phyloP scores from a whole-genome alignment of 2,888 invertebrate genomes.

The Pheosia gnoma region DNA sequence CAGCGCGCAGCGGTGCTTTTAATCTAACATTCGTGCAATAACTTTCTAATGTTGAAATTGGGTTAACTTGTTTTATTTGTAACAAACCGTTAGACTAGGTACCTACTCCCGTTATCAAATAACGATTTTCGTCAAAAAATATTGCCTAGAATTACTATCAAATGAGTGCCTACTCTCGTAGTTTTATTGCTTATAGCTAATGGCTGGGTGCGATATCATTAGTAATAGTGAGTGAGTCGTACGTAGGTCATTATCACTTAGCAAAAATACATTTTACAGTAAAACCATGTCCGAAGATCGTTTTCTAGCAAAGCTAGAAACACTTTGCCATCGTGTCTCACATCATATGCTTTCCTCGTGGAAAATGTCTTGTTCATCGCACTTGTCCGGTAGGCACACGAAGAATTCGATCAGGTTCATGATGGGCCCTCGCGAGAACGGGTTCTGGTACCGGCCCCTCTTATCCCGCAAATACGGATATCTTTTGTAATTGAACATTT shows the following conservation, averaged over 20 bases:
- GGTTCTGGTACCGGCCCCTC: constrained; percentile 94
- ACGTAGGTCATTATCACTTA: background rate
- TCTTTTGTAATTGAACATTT: constrained; percentile 96
- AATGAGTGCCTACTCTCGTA: background rate
- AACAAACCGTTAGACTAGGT: constrained; percentile 6
- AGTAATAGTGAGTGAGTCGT: no score
- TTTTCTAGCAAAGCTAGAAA: constrained; percentile 20
- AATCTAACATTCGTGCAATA: constrained; percentile 4
- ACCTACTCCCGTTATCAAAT: background rate
- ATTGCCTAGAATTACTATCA: background rate
- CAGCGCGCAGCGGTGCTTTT: background rate
- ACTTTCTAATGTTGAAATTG: constrained; percentile 31
- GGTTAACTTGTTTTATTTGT: constrained; percentile 7
- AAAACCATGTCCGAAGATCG: constrained; percentile 24
- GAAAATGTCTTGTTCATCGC: constrained; percentile 89
- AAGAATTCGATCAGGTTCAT: constrained; percentile 96
- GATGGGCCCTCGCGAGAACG: constrained; percentile 94
- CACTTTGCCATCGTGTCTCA: constrained; percentile 42
- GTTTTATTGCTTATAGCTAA: background rate
- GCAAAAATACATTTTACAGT: constrained; percentile 22
- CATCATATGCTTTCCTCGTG: constrained; percentile 85
- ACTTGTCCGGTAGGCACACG: constrained; percentile 92
- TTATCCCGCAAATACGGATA: constrained; percentile 96
- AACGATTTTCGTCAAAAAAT: background rate
- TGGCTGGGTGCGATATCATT: background rate